phyloP scores from a whole-genome alignment of 2,113 vertebrate genomes.

The Bubo bubo region DNA sequence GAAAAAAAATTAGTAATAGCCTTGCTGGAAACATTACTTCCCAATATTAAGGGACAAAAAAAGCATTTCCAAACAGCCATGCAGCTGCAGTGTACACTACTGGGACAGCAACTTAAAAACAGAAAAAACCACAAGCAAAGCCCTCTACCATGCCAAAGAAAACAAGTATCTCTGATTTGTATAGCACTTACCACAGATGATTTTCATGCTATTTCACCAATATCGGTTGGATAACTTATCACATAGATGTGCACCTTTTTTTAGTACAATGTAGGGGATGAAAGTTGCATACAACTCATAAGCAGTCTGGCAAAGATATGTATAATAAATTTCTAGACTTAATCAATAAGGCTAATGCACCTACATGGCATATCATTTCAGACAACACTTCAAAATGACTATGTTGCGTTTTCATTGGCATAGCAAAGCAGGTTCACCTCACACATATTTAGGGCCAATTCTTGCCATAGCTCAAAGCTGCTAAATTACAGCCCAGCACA shows the following conservation, averaged over 20 bases:
- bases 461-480: neutral
- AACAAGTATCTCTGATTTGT: neutral
- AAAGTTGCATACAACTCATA: neutral
- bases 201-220: neutral
- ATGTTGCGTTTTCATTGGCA: neutral
- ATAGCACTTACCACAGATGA: neutral
- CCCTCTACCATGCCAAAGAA: neutral
- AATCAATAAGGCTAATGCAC: neutral
- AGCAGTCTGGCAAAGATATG: neutral
- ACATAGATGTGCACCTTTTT: neutral
- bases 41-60: neutral
- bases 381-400: neutral
- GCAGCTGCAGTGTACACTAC: neutral
- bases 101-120: neutral
- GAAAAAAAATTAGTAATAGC: neutral
- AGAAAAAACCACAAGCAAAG: neutral
- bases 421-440: neutral
- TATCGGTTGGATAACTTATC: neutral
- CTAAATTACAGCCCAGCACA: neutral
- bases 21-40: neutral
- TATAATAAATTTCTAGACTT: neutral
- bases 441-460: too few species aligned
- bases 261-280: neutral
- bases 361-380: neutral
- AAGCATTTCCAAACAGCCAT: neutral